Evolutionary conservation across 2,888 invertebrate species (phyloP).

Genomic region (Drosophila vallismaia): DNA sequence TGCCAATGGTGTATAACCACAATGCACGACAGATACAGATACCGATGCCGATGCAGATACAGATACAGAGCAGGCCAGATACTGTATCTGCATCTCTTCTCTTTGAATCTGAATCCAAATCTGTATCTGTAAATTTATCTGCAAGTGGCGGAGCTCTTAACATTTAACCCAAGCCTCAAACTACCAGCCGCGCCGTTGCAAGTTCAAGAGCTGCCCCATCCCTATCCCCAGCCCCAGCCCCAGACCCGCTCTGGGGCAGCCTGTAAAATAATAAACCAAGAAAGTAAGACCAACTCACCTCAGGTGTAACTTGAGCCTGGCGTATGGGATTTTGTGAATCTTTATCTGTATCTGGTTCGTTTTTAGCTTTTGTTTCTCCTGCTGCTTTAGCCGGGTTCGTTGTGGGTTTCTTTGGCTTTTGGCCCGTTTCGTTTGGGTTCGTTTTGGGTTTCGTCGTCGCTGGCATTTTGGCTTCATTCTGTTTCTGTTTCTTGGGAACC

Average conservation of each 20-base stretch:
- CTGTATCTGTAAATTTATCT: slow-evolving; percentile 1
- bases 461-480: slow-evolving; percentile 75
- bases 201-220: slow-evolving; percentile 42
- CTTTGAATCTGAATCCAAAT: neutral
- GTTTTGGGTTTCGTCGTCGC: slow-evolving; percentile 77
- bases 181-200: slow-evolving; percentile 19
- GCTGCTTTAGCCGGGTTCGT: slow-evolving; percentile 45
- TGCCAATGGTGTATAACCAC: slow-evolving; percentile 75
- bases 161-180: slow-evolving; percentile 36
- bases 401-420: slow-evolving; percentile 79
- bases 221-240: neutral
- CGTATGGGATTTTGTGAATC: slow-evolving; percentile 54
- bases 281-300: slow-evolving; percentile 75
- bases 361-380: slow-evolving; percentile 58
- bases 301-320: slow-evolving; percentile 81
- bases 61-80: slow-evolving; percentile 23
- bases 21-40: slow-evolving; percentile 37
- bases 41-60: slow-evolving; percentile 39
- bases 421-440: slow-evolving; percentile 73
- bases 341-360: slow-evolving; percentile 61
- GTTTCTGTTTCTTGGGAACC: slow-evolving; percentile 61
- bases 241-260: slow-evolving; percentile 12
- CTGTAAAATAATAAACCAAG: slow-evolving; percentile 20
- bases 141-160: slow-evolving; percentile 27
- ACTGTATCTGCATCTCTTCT: slow-evolving; percentile 7